Base-by-base conservation (phyloP, 2,113 vertebrate genomes). In the Riparia riparia region DNA sequence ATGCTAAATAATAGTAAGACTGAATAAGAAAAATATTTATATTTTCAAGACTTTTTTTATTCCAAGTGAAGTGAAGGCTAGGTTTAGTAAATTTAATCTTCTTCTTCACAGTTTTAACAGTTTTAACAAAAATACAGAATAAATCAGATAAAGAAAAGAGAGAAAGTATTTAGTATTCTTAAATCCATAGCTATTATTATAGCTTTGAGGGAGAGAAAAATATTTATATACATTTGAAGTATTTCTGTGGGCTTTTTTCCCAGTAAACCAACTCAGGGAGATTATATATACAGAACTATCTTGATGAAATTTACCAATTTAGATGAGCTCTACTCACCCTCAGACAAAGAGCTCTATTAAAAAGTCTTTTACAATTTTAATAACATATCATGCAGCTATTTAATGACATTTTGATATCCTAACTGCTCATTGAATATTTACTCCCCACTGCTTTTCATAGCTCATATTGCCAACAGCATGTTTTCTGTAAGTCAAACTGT, bases 331-430 rank as follows among this genome's bases (percentile, higher is more conserved):
- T 85, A 93, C 42, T 77, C 37, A 49, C 94, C 71, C 58, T 95
- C 68, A 79, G 53, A 91, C 13, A 79, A 88, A 95, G 51, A 83
- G 18, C 25, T 93, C 93, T 86, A 90, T 92, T 92, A 93, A 95
- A 94, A 96, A 95, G 74, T 80, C 86, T 89, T 96, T 94, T 95
- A 74, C 87, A 96, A 95, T 96, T 97, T 91, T 96, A 91, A 95
- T 96, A 81, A 94, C 32, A 22, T 94, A 61, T 20, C 90, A 86
- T 90, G 95, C 89, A 73, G 45, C 65, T 94, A 87, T 85, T 91
- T 95, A 93, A 96, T 78, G 82, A 71, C 64, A 80, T 81, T 95
- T 94, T 96, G 66, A 90, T 97, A 95, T 95, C 56, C 81, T 96
- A 77, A 82, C 80, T 94, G 45, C 77, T 95, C 72, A 54, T 10